Evolutionary conservation across 2,888 invertebrate species (phyloP), one percentile per base, ranked within the genome.

Genomic region (Dorcus parallelipipedus): DNA sequence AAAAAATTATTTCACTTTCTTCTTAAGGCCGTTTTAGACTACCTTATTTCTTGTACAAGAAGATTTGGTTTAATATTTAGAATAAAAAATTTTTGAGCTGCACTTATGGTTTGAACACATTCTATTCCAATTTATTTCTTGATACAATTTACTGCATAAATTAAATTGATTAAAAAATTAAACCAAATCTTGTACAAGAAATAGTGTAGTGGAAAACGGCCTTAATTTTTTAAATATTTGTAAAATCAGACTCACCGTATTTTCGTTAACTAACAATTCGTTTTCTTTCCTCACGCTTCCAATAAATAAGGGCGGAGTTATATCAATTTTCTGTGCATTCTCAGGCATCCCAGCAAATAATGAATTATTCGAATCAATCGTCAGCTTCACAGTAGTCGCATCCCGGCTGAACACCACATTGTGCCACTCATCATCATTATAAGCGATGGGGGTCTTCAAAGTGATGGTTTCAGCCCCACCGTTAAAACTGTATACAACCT

Each of bases 401-500:
- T 83, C 81, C 38, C 93, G 81, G 17, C 83, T 83, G 67, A 95
- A 84, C 9, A 83, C 82, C 0, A 90, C 85, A 0, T 84, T 82
- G 73, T 95, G 95, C 95, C 95, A 95, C 50, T 83, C 77, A 0
- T 87, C 86, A 73, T 93, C 91, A 70, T 89, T 88, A 69, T 89
- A 86, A 2, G 77, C 78, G 9, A 75, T 74, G 0, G 80, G 69
- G 0, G 89, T 87, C 8, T 80, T 76, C 0, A 94, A 77, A 0
- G 80, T 50, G 8, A 73, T 64, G 3, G 69, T 60, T 5, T 86
- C 86, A 0, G 82, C 82, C 17, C 91, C 91, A 69, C 89, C 88
- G 74, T 88, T 87, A 76, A 89, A 90, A 3, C 84, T 78, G 72
- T 87, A 89, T 67, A 87, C 79, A 0, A 93, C 73, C 86, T 88